Percentiles rank a stretch among this genome's conserved stretches.
Evolutionary conservation across 2,797 vertebrate species (phyloP).

Genomic region (Melanotaenia parkinsoni): DNA sequence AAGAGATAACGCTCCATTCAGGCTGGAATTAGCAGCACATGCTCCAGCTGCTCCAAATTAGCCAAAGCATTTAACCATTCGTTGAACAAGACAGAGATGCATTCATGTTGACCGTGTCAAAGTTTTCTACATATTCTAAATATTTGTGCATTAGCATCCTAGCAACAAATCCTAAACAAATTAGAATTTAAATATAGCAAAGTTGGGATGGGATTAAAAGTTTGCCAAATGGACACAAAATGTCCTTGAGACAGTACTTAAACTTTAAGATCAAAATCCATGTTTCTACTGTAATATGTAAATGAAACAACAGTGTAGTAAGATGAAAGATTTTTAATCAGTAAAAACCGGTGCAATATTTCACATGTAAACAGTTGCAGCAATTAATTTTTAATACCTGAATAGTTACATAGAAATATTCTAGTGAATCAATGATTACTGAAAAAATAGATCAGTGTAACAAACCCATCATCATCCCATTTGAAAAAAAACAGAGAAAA

Average conservation of each 20-base stretch:
- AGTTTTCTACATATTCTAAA: neutral
- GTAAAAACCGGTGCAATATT: slow-evolving; percentile 80
- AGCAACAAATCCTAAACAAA: neutral
- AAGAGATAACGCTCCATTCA: slow-evolving; percentile 28
- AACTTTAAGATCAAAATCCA: neutral
- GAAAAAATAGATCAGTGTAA: slow-evolving; percentile 79
- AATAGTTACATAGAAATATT: slow-evolving; percentile 74
- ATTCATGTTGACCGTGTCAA: neutral
- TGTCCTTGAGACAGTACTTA: no score
- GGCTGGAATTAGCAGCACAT: slow-evolving; percentile 55
- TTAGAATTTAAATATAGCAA: neutral
- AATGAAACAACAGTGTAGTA: neutral
- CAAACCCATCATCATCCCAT: slow-evolving; percentile 43
- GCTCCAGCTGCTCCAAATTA: slow-evolving; percentile 46
- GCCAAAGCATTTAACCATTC: slow-evolving; percentile 10
- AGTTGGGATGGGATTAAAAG: no score
- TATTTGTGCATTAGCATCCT: neutral
- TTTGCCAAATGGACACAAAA: no score
- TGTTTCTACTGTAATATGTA: neutral
- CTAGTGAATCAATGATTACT: slow-evolving; percentile 63
- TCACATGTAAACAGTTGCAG: slow-evolving; percentile 81
- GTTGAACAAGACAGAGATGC: neutral
- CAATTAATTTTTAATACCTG: slow-evolving; percentile 75
- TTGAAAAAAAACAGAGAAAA: slow-evolving; percentile 8
- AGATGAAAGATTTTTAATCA: slow-evolving; percentile 69